Conservation (phyloP, 1,140 invertebrate species). For the Sinella curviseta region DNA sequence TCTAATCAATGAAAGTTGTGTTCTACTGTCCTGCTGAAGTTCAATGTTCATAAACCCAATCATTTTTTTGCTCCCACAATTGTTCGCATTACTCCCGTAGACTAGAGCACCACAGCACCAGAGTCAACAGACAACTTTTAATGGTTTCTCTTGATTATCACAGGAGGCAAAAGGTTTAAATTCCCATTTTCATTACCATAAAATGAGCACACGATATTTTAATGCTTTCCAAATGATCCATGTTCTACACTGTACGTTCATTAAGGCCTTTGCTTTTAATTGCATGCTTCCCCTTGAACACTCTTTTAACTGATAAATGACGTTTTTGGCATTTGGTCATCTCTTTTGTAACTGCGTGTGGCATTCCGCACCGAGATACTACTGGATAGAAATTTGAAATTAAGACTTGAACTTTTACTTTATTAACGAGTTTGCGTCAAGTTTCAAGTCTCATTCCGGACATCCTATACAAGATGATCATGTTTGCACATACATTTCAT, state of each 20-base stretch:
- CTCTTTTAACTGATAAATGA: background rate
- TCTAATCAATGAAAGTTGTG: background rate
- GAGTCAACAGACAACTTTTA: background rate
- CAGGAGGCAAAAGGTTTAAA: no score
- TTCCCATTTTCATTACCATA: background rate
- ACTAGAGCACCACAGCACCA: background rate
- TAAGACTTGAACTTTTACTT: background rate
- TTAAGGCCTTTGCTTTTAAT: background rate
- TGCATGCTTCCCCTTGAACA: background rate
- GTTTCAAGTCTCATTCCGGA: background rate
- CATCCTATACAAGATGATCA: background rate
- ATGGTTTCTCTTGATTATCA: background rate
- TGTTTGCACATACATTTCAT: background rate
- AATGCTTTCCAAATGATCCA: background rate
- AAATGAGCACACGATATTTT: background rate
- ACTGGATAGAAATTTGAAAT: background rate
- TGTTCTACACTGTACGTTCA: background rate
- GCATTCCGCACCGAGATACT: background rate
- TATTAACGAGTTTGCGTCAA: background rate
- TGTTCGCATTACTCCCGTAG: background rate
- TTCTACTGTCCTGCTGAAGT: background rate
- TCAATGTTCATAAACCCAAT: background rate
- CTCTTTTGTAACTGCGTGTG: constrained; percentile 15
- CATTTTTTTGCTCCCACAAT: background rate
- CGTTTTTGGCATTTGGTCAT: constrained; percentile 7